Conservation (phyloP, 2,113 vertebrate genomes). For the Isichthys henryi region DNA sequence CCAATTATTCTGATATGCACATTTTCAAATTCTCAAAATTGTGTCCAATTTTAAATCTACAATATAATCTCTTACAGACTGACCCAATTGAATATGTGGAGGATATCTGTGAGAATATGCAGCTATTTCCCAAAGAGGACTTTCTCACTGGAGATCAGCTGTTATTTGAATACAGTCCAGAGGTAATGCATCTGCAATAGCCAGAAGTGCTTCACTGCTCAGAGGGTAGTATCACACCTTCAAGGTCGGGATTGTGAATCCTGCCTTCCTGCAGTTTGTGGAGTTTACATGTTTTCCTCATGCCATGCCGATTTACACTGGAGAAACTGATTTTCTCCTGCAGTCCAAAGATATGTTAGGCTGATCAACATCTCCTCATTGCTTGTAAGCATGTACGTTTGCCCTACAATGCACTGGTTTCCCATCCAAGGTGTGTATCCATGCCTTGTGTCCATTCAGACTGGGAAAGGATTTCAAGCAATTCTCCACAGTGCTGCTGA, state of each 20-base stretch:
- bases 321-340: neutral
- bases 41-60: neutral
- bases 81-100: constrained; percentile 92
- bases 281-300: neutral
- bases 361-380: too few species aligned
- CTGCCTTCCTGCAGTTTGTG: neutral
- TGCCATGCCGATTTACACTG: neutral
- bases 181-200: constrained; percentile 50
- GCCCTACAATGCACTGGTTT: too few species aligned
- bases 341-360: too few species aligned
- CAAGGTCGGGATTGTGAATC: neutral
- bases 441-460: too few species aligned
- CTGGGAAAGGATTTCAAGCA: too few species aligned
- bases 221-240: neutral
- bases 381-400: too few species aligned
- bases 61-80: constrained; percentile 59
- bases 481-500: too few species aligned
- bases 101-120: constrained; percentile 95
- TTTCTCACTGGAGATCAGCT: constrained; percentile 93
- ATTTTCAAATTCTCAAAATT: neutral
- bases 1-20: neutral
- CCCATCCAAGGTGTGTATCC: too few species aligned
- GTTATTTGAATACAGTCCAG: constrained; percentile 82
- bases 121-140: constrained; percentile 83
- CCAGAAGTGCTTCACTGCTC: neutral